Evolutionary conservation across 2,888 invertebrate species (phyloP), one percentile per base, ranked within the genome.

Genomic region (Cremastinae sp.): DNA sequence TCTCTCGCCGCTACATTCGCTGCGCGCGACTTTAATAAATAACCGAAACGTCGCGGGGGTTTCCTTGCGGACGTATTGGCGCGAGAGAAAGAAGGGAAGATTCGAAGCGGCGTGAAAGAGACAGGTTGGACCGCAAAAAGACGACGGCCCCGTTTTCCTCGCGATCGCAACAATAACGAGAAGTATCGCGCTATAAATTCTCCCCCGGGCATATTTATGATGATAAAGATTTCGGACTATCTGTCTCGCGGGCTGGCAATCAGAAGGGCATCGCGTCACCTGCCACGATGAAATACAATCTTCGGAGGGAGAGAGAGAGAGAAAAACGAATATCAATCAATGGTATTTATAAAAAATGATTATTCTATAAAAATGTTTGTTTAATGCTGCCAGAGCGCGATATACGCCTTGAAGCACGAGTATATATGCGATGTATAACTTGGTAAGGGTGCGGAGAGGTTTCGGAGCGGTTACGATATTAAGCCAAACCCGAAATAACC

Each of bases 21-120:
- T 75, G 75, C 43, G 66, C 68, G 68, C 69, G 79, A 78, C 74
- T 72, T 75, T 74, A 75, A 75, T 75, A 78, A 78, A 79, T 79
- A 78, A 78, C 75, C 75, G 61, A 56, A 16, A 45, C 70, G 61
- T 49, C 65, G 49, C 18, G 65, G 18, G 28, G 61, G 43, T 61
- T 64, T 65, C 65, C 61, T 70, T 58, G 53, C 53, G 62, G 53
- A 49, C 49, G 68, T 22, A 72, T 34, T 62, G 53, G 53, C 54
- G 68, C 38, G 12, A 49, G 56, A 45, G 47, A 72, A 49, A 64
- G 53, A 74, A 45, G 54, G 47, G 38, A 65, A 18, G 38, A 38
- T 34, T 16, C 43, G 18, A 9, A 56, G 10, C 18, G 5, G 36
- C 28, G 16, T 16, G 56, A 16, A 51, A 41, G 38, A 61, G 64